Conservation (phyloP, 2,113 vertebrate species). For the Dinomys branickii region DNA sequence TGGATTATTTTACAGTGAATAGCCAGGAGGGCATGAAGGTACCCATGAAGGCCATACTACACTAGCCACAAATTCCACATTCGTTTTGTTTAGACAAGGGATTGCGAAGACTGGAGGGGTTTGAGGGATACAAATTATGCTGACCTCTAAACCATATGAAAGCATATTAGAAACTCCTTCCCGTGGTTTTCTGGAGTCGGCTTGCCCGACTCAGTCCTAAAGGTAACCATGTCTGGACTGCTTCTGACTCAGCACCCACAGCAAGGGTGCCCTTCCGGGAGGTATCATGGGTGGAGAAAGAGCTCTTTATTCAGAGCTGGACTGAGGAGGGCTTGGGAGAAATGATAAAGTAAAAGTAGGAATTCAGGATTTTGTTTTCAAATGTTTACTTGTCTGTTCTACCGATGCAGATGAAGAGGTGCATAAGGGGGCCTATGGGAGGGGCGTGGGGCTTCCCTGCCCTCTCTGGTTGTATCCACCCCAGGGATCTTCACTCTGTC, state of each 20-base stretch:
- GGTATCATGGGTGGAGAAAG: not conserved
- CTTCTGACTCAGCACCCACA: not conserved
- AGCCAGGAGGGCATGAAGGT: not conserved
- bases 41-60: not conserved
- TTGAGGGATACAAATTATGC: not conserved
- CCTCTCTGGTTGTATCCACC: not conserved
- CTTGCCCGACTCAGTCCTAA: not conserved
- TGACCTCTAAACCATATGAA: not conserved
- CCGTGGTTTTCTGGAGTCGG: not conserved
- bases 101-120: not conserved
- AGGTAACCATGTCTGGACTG: not conserved
- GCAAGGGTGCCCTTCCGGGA: not conserved
- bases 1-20: not conserved
- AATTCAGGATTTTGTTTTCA: not conserved
- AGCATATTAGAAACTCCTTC: not conserved
- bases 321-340: not conserved
- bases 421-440: accelerated
- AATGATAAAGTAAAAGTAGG: not conserved
- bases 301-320: not conserved
- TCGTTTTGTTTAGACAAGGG: slow-evolving; percentile 23
- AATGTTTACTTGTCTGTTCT: not conserved
- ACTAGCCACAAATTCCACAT: not conserved
- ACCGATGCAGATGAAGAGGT: not conserved
- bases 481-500: too few relatives aligned
- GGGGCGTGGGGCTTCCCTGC: not conserved